Evolutionary conservation across 2,113 vertebrate genomes (phyloP), one percentile per base, ranked within the genome.

Genomic region (Tragelaphus imberbis): DNA sequence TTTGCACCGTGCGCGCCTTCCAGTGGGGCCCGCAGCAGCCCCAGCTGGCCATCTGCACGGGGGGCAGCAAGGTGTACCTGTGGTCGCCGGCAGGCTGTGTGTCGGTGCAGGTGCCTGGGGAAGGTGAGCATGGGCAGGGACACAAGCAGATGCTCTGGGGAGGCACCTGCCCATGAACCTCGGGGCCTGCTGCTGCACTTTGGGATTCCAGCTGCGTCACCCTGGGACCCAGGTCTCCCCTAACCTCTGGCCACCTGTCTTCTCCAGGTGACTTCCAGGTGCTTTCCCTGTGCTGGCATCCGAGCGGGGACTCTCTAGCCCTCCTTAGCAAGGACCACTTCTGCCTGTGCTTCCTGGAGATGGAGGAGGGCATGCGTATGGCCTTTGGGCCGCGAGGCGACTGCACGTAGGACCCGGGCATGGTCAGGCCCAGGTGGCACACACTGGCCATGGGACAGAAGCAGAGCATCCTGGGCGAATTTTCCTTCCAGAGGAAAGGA

Each of bases 271-370:
- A 98, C 89, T 99, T 99, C 81, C 99, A 99, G 91, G 99, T 99
- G 2, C 98, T 99, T 2, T 99, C 99, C 1, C 68, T 99, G 11
- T 98, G 97, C 95, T 99, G 99, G 99, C 99, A 99, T 80, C 85
- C 97, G 75, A 99, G 95, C 0, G 99, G 99, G 44, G 98, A 99
- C 68, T 98, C 99, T 6, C 71, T 99, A 95, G 98, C 98, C 7
- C 99, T 99, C 21, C 95, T 99, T 59, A 99, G 99, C 36, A 99
- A 99, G 97, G 99, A 99, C 12, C 99, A 99, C 97, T 99, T 99
- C 81, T 99, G 99, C 88, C 97, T 99, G 88, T 99, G 99, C 93
- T 99, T 99, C 98, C 99, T 99, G 97, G 99, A 99, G 75, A 98
- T 96, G 0, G 98, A 98, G 92, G 98, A 96, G 28, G 97, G 98